These are phyloP conservation scores for Prunella strophiata DNA, from an alignment of 2,797 vertebrate species.

Conservation along the genomic window DNA sequence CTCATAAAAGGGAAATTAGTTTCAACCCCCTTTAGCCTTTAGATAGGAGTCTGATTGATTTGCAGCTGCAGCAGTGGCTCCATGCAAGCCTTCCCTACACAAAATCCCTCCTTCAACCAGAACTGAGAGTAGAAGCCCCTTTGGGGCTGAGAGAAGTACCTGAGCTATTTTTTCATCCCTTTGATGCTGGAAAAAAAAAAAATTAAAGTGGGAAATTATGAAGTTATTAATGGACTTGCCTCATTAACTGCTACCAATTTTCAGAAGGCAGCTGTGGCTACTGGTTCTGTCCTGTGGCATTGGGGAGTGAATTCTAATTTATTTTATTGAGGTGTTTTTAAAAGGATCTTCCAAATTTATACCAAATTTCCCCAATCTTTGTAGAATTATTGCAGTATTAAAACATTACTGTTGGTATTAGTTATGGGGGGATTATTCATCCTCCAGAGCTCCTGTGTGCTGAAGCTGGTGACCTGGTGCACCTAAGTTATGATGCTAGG, in stretches of 20 bases:
- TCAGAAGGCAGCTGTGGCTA: neutral
- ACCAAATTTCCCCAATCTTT: neutral
- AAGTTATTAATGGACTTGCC: neutral
- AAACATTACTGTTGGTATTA: neutral
- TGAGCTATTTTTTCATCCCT: neutral
- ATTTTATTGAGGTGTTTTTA: neutral
- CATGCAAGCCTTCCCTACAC: neutral
- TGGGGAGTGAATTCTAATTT: neutral
- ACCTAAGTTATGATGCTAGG: neutral
- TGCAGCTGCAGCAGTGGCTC: neutral
- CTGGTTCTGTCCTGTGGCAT: neutral
- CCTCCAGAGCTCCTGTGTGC: neutral
- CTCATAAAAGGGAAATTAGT: slow-evolving; percentile 13
- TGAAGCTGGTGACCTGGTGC: neutral
- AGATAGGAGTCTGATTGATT: neutral
- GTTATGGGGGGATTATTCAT: neutral
- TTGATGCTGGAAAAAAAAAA: neutral
- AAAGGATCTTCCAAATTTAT: neutral
- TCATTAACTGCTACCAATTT: neutral
- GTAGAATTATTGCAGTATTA: neutral
- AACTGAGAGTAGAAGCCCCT: neutral
- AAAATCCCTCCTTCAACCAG: neutral
- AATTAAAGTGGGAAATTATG: neutral
- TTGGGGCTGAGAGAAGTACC: neutral
- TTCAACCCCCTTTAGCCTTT: neutral